phyloP scores from a whole-genome alignment of 2,113 vertebrate species.

The Athene noctua region DNA sequence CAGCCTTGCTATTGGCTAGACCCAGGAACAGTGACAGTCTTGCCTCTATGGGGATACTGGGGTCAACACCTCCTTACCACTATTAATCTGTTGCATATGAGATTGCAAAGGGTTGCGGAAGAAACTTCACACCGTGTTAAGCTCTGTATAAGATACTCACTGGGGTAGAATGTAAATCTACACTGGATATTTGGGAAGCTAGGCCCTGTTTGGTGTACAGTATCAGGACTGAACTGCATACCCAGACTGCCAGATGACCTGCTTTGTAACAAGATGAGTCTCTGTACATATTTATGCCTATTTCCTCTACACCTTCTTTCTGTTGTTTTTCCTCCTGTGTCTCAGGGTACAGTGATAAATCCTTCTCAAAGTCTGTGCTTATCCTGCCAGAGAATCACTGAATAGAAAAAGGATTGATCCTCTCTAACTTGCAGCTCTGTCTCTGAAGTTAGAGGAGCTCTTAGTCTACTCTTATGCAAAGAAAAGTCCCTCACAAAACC shows the following conservation, averaged over 20 bases:
- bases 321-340: neutral
- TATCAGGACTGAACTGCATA: neutral
- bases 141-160: neutral
- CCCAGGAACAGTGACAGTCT: neutral
- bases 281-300: neutral
- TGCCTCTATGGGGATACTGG: neutral
- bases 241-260: neutral
- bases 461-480: neutral
- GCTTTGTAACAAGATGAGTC: neutral
- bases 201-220: neutral
- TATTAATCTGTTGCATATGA: neutral
- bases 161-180: neutral
- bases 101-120: neutral
- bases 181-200: neutral
- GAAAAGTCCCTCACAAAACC: neutral
- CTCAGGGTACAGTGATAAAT: neutral
- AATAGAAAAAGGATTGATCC: neutral
- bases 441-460: neutral
- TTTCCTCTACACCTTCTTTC: neutral
- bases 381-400: neutral
- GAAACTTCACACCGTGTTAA: neutral
- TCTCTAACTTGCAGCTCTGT: neutral
- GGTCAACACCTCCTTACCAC: neutral
- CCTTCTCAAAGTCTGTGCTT: neutral
- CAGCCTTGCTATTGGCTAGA: neutral